These are phyloP conservation scores for Helicolenus hilgendorfi DNA, from an alignment of 2,797 vertebrate genomes.

Conservation along the genomic window DNA sequence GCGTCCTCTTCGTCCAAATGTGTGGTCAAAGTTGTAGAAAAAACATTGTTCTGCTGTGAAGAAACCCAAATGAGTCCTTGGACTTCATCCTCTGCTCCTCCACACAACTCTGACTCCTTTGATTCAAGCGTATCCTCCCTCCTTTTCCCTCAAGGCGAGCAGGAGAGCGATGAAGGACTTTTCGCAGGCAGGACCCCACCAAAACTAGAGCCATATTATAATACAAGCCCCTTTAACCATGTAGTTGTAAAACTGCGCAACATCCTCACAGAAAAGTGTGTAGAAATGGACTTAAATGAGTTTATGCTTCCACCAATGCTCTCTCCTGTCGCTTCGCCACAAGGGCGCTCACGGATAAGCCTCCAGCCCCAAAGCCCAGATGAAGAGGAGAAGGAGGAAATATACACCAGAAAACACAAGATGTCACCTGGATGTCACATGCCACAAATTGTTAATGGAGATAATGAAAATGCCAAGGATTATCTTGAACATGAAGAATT, in stretches of 20 bases:
- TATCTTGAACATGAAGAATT: background rate
- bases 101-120: constrained; percentile 8
- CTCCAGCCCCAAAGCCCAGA: background rate
- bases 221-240: background rate
- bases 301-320: constrained; percentile 50
- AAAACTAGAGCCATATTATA: constrained; percentile 7
- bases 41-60: background rate
- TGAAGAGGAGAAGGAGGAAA: background rate
- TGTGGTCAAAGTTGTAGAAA: background rate
- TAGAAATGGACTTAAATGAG: background rate
- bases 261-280: background rate
- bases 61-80: constrained; percentile 2
- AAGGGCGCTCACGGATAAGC: background rate
- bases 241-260: background rate
- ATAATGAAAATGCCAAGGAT: background rate
- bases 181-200: background rate
- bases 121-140: constrained; percentile 28
- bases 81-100: background rate
- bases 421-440: background rate
- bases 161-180: background rate
- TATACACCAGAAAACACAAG: background rate
- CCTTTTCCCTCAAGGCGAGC: constrained; percentile 31
- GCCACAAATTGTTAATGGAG: background rate
- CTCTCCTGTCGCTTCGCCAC: constrained; percentile 69
- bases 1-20: background rate